phyloP scores from a whole-genome alignment of 2,113 vertebrate genomes.

The Tachuris rubrigastra region DNA sequence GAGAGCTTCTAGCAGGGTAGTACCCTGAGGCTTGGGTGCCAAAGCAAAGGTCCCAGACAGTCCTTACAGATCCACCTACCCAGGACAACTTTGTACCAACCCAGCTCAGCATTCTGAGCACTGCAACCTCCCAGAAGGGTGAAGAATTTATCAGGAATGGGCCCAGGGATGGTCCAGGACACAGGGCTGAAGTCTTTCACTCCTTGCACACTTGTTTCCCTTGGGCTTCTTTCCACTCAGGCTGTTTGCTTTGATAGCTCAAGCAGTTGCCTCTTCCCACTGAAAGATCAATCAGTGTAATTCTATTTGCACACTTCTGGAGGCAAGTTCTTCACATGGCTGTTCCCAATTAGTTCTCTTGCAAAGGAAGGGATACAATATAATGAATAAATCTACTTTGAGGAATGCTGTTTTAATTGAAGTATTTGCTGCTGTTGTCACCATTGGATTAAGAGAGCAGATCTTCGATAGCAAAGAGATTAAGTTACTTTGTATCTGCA shows the following conservation, averaged over 20 bases:
- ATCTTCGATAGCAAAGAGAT: background rate
- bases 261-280: rapidly evolving
- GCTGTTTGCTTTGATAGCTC: background rate
- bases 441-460: background rate
- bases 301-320: background rate
- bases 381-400: background rate
- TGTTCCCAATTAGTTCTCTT: background rate
- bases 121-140: background rate
- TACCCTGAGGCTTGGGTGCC: background rate
- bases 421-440: background rate
- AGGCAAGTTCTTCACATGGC: background rate
- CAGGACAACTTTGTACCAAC: background rate
- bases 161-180: background rate
- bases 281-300: background rate
- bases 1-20: background rate
- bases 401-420: background rate
- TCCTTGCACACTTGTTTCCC: background rate
- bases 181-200: background rate
- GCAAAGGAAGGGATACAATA: background rate
- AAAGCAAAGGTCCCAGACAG: background rate
- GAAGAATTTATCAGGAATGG: background rate
- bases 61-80: background rate
- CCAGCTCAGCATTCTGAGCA: rapidly evolving
- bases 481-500: background rate
- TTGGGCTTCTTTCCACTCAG: background rate